Base-by-base conservation (phyloP, 2,888 invertebrate species). In the Tetragonisca angustula region DNA sequence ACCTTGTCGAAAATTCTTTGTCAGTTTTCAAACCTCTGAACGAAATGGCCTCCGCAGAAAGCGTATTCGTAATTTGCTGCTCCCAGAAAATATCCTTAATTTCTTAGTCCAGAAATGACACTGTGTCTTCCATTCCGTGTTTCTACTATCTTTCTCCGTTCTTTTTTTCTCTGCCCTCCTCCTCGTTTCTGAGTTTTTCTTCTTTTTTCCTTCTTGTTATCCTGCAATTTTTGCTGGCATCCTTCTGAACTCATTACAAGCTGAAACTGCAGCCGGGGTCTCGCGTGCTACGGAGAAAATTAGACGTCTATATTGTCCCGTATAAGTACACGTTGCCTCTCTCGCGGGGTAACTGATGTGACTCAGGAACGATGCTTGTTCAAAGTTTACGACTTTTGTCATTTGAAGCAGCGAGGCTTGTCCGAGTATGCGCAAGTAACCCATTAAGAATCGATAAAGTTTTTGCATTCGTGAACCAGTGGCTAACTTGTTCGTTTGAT, bases 321-420 rank as follows among this genome's bases (percentile, higher is more conserved):
- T 32, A 43, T 67, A 75, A 67, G n/a, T 65, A 56, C 43, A 56
- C 54, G 74, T 43, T 67, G 9, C 1, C 21, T 4, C 36, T 36
- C 27, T 69, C 49, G 27, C 21, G 2, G 50, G 21, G n/a, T 50
- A 62, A 64, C 32, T 32, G 62, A 62, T n/a, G 73, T 19, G 32
- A 19, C 4, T 19, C 11, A 27, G n/a, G 4, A 36, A 56, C 56
- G 36, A 54, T n/a, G 32, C 62, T 61, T 36, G 56, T 43, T 24
- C 65, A 24, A 69, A 32, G 71, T 76, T 76, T 76, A 76, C 76
- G 76, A 54, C 62, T 54, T 64, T 70, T 64, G 76, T 76, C 76
- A 71, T 76, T 71, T 64, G 62, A 52, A 27, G 52, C 52, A 27
- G 52, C 52, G 50, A 9, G 19, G 24, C 69, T 43, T 24, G 70